Conservation (phyloP, 2,888 invertebrate species). For the Drosophila mettleri region DNA sequence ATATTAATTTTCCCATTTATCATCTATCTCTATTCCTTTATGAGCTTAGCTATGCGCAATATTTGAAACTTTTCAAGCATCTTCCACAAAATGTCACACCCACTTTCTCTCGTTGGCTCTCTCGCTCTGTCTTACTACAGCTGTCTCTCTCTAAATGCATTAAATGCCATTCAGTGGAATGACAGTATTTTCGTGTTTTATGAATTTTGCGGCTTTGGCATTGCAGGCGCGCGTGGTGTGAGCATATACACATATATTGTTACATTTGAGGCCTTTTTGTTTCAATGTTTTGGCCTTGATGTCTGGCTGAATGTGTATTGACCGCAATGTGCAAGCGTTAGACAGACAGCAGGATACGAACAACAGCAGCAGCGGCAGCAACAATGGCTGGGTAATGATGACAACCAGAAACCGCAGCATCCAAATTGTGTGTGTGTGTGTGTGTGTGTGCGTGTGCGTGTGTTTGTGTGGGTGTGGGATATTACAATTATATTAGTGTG, state of each 20-base stretch:
- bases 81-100: neutral
- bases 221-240: conserved; percentile 28
- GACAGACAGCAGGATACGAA: conserved; percentile 29
- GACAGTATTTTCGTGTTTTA: conserved; percentile 68
- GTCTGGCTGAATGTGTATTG: conserved; percentile 59
- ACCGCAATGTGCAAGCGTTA: conserved; percentile 63
- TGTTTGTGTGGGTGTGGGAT: conserved; percentile 31
- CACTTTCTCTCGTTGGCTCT: neutral
- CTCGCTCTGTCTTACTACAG: neutral
- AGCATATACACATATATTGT: conserved; percentile 13
- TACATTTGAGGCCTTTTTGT: conserved; percentile 30
- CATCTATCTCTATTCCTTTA: neutral
- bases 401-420: conserved; percentile 73
- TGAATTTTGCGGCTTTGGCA: conserved; percentile 60
- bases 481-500: conserved; percentile 80
- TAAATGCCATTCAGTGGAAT: conserved; percentile 45
- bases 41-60: neutral
- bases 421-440: conserved; percentile 45
- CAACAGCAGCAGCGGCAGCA: conserved; percentile 39
- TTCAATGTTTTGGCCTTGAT: conserved; percentile 57
- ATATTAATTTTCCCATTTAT: neutral
- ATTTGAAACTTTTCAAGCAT: neutral
- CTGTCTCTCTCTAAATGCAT: conserved; percentile 23
- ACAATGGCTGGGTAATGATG: conserved; percentile 80
- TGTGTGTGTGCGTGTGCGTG: conserved; percentile 10